phyloP scores from a whole-genome alignment of 2,797 vertebrate species.

The Thamnophis elegans region DNA sequence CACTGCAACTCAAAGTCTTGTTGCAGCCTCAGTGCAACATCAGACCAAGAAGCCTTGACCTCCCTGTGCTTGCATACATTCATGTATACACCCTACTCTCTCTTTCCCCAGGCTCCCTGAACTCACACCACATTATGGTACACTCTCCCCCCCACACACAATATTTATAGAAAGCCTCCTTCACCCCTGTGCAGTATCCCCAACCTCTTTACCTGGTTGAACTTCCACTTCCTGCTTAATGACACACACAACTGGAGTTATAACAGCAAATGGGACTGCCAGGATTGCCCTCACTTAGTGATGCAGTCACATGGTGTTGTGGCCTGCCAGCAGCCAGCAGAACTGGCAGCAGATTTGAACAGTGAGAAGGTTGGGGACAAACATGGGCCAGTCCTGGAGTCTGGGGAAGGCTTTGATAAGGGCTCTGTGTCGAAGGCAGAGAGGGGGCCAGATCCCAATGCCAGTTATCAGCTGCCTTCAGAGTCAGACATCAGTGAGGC shows the following conservation, averaged over 20 bases:
- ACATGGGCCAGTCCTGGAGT: too few relatives aligned
- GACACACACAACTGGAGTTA: not conserved
- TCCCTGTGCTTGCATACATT: not conserved
- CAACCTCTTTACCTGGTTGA: not conserved
- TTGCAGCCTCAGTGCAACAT: not conserved
- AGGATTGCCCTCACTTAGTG: not conserved
- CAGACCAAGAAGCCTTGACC: not conserved
- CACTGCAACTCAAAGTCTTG: not conserved
- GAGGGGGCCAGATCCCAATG: too few relatives aligned
- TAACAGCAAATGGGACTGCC: not conserved
- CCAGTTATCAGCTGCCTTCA: too few relatives aligned
- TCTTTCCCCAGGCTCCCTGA: not conserved
- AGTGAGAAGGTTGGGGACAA: too few relatives aligned
- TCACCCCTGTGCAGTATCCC: not conserved
- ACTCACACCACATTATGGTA: not conserved
- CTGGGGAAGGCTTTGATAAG: too few relatives aligned
- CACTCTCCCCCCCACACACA: fast-evolving
- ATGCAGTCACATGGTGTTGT: not conserved
- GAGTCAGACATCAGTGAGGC: too few relatives aligned
- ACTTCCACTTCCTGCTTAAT: not conserved
- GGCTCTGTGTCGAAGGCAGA: too few relatives aligned
- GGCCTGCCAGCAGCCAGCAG: too few relatives aligned
- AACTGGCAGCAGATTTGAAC: too few relatives aligned
- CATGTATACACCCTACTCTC: not conserved
- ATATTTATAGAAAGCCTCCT: not conserved